Base-by-base conservation (phyloP, 2,888 invertebrate species). In the Latrodectus hesperus region DNA sequence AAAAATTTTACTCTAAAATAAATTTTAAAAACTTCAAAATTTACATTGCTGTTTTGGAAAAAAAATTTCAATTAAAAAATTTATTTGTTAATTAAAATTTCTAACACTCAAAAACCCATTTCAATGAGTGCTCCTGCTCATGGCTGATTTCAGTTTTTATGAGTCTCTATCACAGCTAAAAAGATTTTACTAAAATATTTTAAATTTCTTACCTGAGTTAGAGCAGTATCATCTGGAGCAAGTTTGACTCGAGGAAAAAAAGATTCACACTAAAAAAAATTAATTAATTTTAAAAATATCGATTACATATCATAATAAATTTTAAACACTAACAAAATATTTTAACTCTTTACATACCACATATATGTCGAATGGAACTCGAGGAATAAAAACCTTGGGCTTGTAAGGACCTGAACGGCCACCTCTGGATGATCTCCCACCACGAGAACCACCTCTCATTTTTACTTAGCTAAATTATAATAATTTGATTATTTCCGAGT, bases 181-280 rank as follows among this genome's bases (percentile, higher is more conserved):
- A 38, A 38, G 6, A 4, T 38, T 3, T 38, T 6, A 38, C 2
- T 38, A 38, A 38, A 38, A 38, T 38, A 38, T 38, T 38, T 38
- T 38, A 3, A 38, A 38, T 6, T n/a, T 90, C 90, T 91, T 93
- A 95, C 96, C 93, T 96, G 95, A 22, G 97, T 97, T 65, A 98
- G 94, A 0, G 95, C 94, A 4, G 96, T 94, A 92, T 99, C 99
- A 91, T 98, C 98, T 0, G 95, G 94, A 0, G 94, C 94, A 0
- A 97, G 94, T 90, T 95, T 95, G 16, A 96, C 96, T 90, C 96
- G 94, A 0, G 97, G 98, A 91, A 99, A 99, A 1, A 96, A 95
- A 67, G 95, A 95, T 92, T 98, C 98, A 88, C 97, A 97, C 55
- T 89, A 26, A 51, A 84, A 89, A 52, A 64, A 64, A 72, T 9